Conservation (phyloP, 2,113 vertebrate species). For the Misgurnus anguillicaudatus region DNA sequence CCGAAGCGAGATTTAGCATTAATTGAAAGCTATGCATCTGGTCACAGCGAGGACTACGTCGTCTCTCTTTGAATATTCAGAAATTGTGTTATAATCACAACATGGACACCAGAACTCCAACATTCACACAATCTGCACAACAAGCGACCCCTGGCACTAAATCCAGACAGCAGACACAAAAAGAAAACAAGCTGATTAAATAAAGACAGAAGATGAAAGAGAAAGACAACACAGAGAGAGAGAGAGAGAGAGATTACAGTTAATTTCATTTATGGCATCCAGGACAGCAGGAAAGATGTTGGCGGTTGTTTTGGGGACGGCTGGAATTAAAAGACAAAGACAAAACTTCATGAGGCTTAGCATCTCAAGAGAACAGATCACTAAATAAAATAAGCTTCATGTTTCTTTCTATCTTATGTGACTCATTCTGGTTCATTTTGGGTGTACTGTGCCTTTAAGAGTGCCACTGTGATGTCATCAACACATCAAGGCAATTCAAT, state of each 20-base stretch:
- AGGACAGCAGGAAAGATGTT: constrained; percentile 8
- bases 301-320: not conserved
- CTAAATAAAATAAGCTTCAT: no score
- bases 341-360: not conserved
- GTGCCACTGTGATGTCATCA: not conserved
- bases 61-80: constrained; percentile 3
- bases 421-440: no score
- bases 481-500: not conserved
- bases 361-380: not conserved
- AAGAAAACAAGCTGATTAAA: not conserved
- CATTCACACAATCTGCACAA: not conserved
- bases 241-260: not conserved
- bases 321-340: not conserved
- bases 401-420: no score
- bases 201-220: not conserved
- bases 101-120: constrained; percentile 3
- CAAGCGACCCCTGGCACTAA: not conserved
- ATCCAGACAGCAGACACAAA: constrained; percentile 8
- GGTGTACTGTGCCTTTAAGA: no score
- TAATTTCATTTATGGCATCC: not conserved
- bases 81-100: constrained; percentile 8
- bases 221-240: not conserved
- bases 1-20: not conserved
- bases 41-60: constrained; percentile 7
- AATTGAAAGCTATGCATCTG: not conserved